Evolutionary conservation across 1,140 invertebrate species (phyloP).

Genomic region (Vanessa atalanta): DNA sequence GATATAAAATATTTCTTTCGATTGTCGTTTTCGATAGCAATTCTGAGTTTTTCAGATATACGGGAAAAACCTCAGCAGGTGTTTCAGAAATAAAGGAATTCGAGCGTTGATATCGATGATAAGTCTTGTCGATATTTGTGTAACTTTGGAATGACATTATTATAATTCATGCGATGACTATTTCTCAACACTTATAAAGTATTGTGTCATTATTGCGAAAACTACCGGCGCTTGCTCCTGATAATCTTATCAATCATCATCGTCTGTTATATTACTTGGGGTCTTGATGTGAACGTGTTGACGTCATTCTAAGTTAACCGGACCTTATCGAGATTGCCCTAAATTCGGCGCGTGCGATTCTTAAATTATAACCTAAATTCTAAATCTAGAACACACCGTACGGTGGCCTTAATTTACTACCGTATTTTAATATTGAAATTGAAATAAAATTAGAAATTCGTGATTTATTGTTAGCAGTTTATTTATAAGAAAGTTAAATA

Average conservation of each 20-base stretch:
- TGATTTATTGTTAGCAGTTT: no score
- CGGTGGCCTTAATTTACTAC: background rate
- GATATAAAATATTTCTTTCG: background rate
- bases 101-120: slow-evolving; percentile 1
- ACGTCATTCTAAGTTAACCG: slow-evolving; percentile 19
- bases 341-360: slow-evolving; percentile 12
- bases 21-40: background rate
- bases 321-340: slow-evolving; percentile 6
- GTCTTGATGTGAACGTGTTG: background rate
- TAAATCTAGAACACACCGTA: background rate
- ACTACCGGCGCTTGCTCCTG: slow-evolving; percentile 21
- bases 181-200: slow-evolving; percentile 13
- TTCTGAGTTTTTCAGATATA: background rate
- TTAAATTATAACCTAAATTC: slow-evolving; percentile 12
- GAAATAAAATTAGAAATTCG: background rate
- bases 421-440: background rate
- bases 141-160: slow-evolving; percentile 8
- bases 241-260: slow-evolving; percentile 8
- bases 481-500: no score
- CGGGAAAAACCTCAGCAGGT: slow-evolving; percentile 12
- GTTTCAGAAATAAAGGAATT: background rate
- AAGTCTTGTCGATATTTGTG: background rate
- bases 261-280: background rate
- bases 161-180: background rate
- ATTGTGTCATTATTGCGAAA: slow-evolving; percentile 12